These are phyloP conservation scores for Alosa alosa DNA, from an alignment of 2,113 vertebrate genomes.

Conservation along the genomic window DNA sequence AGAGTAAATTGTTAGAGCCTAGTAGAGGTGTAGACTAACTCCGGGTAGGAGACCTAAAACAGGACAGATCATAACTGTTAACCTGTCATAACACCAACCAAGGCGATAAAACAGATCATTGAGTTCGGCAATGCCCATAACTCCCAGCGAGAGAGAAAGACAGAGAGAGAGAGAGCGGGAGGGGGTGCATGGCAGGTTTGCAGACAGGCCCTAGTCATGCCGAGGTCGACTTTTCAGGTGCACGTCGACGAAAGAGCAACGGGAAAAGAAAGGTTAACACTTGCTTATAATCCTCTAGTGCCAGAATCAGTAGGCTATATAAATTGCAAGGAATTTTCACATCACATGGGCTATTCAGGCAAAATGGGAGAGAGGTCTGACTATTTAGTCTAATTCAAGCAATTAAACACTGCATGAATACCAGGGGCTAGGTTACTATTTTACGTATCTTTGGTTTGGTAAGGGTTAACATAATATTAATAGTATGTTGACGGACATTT, in stretches of 20 bases:
- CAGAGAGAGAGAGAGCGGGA: background rate
- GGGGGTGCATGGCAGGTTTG: conserved; percentile 9
- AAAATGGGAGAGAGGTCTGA: background rate
- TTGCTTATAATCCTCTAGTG: background rate
- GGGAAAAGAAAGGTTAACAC: background rate
- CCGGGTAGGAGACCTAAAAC: conserved; percentile 16
- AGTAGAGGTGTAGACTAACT: conserved; percentile 6
- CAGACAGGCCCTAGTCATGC: background rate
- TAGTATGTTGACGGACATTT: background rate
- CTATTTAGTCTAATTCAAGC: background rate
- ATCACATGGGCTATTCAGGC: background rate
- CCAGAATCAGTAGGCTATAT: background rate
- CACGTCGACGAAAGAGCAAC: background rate
- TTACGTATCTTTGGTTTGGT: background rate
- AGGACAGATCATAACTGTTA: conserved; percentile 36
- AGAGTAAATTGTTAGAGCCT: background rate
- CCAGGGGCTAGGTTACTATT: background rate
- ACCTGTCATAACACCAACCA: conserved; percentile 34
- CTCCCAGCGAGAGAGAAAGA: conserved; percentile 12
- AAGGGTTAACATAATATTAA: background rate
- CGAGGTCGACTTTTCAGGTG: conserved; percentile 14
- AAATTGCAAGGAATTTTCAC: background rate
- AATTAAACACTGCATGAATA: background rate
- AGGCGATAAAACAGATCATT: conserved; percentile 41
- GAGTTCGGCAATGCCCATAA: conserved; percentile 13